Evolutionary conservation across 2,888 invertebrate species (phyloP).

Genomic region (Ecdyonurus torrentis): DNA sequence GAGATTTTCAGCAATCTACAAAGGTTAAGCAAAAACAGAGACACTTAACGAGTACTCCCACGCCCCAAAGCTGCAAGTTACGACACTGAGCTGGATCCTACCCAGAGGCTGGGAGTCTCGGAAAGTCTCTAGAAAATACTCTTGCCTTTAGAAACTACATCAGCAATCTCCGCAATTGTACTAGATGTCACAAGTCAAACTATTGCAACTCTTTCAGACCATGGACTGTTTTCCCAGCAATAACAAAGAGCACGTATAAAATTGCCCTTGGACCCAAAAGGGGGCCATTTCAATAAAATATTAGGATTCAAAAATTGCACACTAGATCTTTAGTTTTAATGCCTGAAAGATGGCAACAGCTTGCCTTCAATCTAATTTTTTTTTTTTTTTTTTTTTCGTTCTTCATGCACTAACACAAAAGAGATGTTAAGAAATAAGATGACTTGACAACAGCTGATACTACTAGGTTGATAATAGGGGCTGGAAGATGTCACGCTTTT

Average conservation of each 20-base stretch:
- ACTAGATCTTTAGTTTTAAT: no score
- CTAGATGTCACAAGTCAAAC: neutral
- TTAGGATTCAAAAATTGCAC: no score
- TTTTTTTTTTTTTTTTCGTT: neutral
- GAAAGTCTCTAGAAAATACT: neutral
- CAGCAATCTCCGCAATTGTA: neutral
- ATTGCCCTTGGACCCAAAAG: neutral
- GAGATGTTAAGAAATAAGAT: constrained; percentile 13
- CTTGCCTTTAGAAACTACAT: neutral
- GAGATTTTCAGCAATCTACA: neutral
- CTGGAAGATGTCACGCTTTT: neutral
- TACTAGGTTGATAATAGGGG: constrained; percentile 3
- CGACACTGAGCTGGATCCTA: neutral
- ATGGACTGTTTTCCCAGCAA: neutral
- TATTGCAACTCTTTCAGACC: neutral
- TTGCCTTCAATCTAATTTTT: neutral
- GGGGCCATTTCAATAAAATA: no score
- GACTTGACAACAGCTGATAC: constrained; percentile 8
- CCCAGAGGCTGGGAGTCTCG: neutral
- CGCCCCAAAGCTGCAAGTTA: neutral
- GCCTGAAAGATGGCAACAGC: neutral
- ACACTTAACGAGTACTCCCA: neutral
- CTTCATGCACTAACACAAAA: constrained; percentile 16
- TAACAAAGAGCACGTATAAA: neutral
- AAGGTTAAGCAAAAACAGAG: neutral